phyloP scores from a whole-genome alignment of 2,113 vertebrate genomes.

The Coreoperca whiteheadi region DNA sequence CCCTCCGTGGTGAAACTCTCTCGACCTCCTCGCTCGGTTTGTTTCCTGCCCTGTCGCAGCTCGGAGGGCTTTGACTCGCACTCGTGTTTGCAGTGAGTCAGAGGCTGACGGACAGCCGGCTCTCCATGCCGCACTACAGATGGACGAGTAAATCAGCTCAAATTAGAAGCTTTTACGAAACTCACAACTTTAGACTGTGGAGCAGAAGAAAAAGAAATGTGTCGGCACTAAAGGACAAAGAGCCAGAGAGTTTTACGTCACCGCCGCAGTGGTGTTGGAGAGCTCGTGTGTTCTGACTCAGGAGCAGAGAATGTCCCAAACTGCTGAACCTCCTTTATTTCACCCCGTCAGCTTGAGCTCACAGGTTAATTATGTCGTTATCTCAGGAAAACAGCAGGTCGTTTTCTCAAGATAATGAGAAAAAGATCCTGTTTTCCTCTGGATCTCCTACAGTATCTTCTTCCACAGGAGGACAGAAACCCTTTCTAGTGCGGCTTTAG shows the following conservation, averaged over 20 bases:
- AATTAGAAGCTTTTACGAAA: constrained; percentile 24
- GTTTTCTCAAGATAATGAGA: too few species aligned
- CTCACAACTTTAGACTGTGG: not conserved
- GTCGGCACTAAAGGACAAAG: not conserved
- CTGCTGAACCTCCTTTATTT: too few species aligned
- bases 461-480: too few species aligned
- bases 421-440: too few species aligned
- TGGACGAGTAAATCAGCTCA: not conserved
- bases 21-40: not conserved
- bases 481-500: too few species aligned
- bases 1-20: not conserved
- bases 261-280: too few species aligned
- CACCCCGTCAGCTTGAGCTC: too few species aligned
- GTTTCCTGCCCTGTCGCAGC: not conserved
- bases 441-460: too few species aligned
- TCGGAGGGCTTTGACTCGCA: not conserved
- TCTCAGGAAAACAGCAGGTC: too few species aligned
- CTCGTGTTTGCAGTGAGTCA: constrained; percentile 17
- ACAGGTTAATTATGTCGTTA: too few species aligned
- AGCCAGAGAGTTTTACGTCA: not conserved
- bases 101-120: not conserved
- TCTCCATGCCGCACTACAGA: not conserved
- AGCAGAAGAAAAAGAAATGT: not conserved
- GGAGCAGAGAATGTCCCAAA: not conserved
- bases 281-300: not conserved